Evolutionary conservation across 2,888 invertebrate genomes (phyloP).

Genomic region (Danaus chrysippus): DNA sequence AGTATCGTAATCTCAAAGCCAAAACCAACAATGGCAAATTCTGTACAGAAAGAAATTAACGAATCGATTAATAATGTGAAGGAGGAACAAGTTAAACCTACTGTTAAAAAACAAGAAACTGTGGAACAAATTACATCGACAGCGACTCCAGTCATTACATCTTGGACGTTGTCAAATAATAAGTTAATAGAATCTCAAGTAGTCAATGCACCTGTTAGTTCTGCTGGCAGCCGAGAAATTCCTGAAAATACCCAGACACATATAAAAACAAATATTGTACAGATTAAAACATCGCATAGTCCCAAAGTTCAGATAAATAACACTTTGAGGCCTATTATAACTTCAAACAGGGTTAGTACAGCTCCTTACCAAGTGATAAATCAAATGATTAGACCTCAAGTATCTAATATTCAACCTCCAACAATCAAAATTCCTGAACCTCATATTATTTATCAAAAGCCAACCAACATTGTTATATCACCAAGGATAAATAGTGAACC

Average conservation of each 20-base stretch:
- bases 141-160: conserved; percentile 76
- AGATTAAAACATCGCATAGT: conserved; percentile 58
- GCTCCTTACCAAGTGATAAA: conserved; percentile 70
- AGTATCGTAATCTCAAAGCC: conserved; percentile 74
- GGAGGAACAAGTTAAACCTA: conserved; percentile 56
- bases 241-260: conserved; percentile 60
- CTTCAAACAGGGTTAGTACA: conserved; percentile 51
- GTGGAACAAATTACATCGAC: conserved; percentile 61
- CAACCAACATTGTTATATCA: conserved; percentile 67
- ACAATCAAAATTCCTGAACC: conserved; percentile 83
- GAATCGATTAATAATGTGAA: conserved; percentile 50
- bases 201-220: conserved; percentile 54
- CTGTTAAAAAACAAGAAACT: conserved; percentile 56
- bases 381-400: conserved; percentile 61
- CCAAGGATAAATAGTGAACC: conserved; percentile 64
- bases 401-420: conserved; percentile 79
- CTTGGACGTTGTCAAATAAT: conserved; percentile 75
- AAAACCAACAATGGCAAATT: conserved; percentile 40
- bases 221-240: conserved; percentile 47
- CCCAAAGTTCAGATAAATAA: conserved; percentile 51
- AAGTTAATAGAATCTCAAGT: conserved; percentile 65
- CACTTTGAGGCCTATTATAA: conserved; percentile 54
- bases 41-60: conserved; percentile 49
- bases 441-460: conserved; percentile 69
- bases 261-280: conserved; percentile 65